phyloP scores from a whole-genome alignment of 2,888 invertebrate genomes.

The Lacanobia wlatinum region DNA sequence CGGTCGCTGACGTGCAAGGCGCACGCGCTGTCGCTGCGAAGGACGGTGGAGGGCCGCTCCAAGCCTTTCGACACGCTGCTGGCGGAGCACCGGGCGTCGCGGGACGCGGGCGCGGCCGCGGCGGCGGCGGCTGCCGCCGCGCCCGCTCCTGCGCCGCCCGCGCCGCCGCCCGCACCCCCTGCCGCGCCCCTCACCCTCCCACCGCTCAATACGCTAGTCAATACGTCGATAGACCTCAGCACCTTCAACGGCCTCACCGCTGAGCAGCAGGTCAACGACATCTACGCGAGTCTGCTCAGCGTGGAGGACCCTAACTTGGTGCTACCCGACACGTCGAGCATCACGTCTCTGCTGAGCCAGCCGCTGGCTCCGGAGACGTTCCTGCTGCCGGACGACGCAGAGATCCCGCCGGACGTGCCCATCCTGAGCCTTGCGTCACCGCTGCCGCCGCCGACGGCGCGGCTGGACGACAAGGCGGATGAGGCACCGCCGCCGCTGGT shows the following conservation, averaged over 20 bases:
- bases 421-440: slow-evolving; percentile 75
- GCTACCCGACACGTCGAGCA: slow-evolving; percentile 82
- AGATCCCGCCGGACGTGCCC: slow-evolving; percentile 72
- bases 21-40: slow-evolving; percentile 92
- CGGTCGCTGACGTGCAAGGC: slow-evolving; percentile 94
- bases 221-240: slow-evolving; percentile 81
- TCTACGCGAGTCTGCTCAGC: slow-evolving; percentile 83
- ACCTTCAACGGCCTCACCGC: slow-evolving; percentile 82
- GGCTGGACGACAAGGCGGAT: slow-evolving; percentile 69
- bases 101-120: slow-evolving; percentile 84
- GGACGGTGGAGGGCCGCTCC: slow-evolving; percentile 93
- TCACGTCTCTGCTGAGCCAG: slow-evolving; percentile 82
- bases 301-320: slow-evolving; percentile 81
- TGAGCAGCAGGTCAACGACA: slow-evolving; percentile 86
- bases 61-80: slow-evolving; percentile 94
- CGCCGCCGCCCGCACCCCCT: slow-evolving; percentile 54
- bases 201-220: slow-evolving; percentile 79
- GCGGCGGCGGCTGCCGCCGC: slow-evolving; percentile 68
- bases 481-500: slow-evolving; percentile 77
- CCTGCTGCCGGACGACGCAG: slow-evolving; percentile 81
- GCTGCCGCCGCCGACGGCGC: slow-evolving; percentile 63
- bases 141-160: slow-evolving; percentile 62
- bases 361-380: slow-evolving; percentile 78
- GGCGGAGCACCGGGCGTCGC: slow-evolving; percentile 93
- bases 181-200: slow-evolving; percentile 73